phyloP scores from a whole-genome alignment of 2,113 vertebrate species.

The Ageneiosus marmoratus region DNA sequence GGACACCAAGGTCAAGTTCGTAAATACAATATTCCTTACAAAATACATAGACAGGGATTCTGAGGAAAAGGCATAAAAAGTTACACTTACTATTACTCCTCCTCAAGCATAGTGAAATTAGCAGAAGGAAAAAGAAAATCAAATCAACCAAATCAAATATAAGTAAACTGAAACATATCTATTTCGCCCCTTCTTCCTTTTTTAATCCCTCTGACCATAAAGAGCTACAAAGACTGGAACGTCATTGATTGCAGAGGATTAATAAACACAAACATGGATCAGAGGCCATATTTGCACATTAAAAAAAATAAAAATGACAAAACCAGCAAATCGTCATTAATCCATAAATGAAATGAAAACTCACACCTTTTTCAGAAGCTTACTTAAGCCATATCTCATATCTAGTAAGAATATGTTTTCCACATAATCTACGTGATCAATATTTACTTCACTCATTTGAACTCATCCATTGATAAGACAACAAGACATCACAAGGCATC shows the following conservation, averaged over 20 bases:
- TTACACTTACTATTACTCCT: neutral
- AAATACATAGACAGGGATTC: neutral
- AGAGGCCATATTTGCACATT: neutral
- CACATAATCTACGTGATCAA: neutral
- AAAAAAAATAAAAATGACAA: neutral
- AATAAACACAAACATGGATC: neutral
- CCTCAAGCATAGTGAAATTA: neutral
- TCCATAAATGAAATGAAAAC: neutral
- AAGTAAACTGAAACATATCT: neutral
- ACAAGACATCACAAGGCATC: too few species aligned
- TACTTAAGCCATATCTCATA: neutral
- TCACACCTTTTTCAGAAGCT: neutral
- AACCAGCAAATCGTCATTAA: slow-evolving; percentile 17
- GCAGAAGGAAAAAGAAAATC: neutral
- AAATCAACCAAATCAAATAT: neutral
- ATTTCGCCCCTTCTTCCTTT: neutral
- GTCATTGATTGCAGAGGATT: neutral
- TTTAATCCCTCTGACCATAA: neutral
- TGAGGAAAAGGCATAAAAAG: neutral
- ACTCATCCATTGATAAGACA: too few species aligned
- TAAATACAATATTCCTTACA: neutral
- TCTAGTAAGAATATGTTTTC: neutral
- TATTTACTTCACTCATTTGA: neutral
- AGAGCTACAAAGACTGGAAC: neutral
- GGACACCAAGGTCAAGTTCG: neutral